Evolutionary conservation across 2,113 vertebrate species (phyloP).

Genomic region (Forbesichthys agassizii): DNA sequence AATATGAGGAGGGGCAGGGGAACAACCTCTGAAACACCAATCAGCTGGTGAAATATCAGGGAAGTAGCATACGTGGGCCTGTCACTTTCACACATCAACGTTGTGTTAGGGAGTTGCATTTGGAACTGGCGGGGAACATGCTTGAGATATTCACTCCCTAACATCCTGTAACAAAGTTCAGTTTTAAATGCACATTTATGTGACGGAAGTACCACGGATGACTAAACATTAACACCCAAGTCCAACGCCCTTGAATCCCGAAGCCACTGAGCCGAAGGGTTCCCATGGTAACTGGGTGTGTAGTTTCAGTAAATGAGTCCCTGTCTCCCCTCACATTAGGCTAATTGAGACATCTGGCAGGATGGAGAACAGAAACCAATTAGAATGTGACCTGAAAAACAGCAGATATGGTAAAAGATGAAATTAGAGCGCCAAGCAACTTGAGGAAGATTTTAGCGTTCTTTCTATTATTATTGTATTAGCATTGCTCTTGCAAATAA

Average conservation of each 20-base stretch:
- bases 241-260: constrained; percentile 23
- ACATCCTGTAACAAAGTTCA: constrained; percentile 15
- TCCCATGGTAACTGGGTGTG: constrained; percentile 15
- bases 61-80: constrained; percentile 34
- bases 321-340: constrained; percentile 26
- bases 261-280: constrained; percentile 2
- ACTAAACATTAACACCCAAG: constrained; percentile 29
- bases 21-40: constrained; percentile 39
- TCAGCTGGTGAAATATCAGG: constrained; percentile 40
- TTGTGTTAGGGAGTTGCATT: constrained; percentile 27
- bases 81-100: constrained; percentile 37
- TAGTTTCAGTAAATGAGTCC: constrained; percentile 44
- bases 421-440: constrained; percentile 27
- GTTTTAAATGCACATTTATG: constrained; percentile 9
- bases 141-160: constrained; percentile 22
- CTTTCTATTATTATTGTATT: not conserved
- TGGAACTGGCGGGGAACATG: constrained; percentile 5
- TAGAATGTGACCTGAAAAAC: constrained; percentile 18
- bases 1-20: constrained; percentile 43
- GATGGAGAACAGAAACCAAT: constrained; percentile 2
- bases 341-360: constrained; percentile 43
- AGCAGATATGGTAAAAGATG: constrained; percentile 14
- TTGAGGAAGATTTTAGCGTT: not conserved
- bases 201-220: constrained; percentile 20
- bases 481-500: too few species aligned